A percentile compares a stretch with the other conserved stretches of the same genome.
Conservation (phyloP, 2,113 vertebrate species). For the Ardeotis arabs region DNA sequence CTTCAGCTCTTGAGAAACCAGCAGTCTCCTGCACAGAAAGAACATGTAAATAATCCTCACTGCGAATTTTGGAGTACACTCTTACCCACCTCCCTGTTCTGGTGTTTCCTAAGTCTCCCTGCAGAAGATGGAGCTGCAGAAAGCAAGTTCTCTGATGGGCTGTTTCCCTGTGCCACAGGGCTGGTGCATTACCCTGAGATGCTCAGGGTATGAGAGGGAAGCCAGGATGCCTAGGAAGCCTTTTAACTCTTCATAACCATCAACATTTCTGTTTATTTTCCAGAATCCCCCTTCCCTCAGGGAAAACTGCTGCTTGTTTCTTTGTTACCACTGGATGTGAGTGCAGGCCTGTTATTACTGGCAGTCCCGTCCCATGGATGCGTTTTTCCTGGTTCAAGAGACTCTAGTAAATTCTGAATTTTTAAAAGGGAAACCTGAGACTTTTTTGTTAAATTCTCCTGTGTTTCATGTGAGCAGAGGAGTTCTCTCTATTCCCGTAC, state of each 20-base stretch:
- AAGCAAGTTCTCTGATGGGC: background rate
- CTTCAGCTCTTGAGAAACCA: background rate
- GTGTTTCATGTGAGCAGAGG: background rate
- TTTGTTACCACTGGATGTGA: background rate
- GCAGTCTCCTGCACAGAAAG: background rate
- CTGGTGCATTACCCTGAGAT: background rate
- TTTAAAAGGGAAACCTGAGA: background rate
- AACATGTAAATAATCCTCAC: background rate
- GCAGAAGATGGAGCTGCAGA: background rate
- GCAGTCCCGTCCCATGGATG: background rate
- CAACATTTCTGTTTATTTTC: background rate
- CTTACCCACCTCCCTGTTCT: background rate
- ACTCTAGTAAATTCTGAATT: background rate
- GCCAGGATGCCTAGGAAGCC: background rate
- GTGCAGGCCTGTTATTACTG: background rate
- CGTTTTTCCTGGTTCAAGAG: slow-evolving; percentile 2
- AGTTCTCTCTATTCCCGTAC: background rate
- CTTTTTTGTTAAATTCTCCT: background rate
- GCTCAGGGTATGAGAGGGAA: background rate
- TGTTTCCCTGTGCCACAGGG: background rate
- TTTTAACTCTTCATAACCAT: background rate
- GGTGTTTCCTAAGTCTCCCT: background rate
- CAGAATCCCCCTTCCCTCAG: background rate
- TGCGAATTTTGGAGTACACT: background rate
- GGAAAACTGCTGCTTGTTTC: background rate